Evolutionary conservation across 2,113 vertebrate genomes (phyloP).

Genomic region (Gallinago undulata): DNA sequence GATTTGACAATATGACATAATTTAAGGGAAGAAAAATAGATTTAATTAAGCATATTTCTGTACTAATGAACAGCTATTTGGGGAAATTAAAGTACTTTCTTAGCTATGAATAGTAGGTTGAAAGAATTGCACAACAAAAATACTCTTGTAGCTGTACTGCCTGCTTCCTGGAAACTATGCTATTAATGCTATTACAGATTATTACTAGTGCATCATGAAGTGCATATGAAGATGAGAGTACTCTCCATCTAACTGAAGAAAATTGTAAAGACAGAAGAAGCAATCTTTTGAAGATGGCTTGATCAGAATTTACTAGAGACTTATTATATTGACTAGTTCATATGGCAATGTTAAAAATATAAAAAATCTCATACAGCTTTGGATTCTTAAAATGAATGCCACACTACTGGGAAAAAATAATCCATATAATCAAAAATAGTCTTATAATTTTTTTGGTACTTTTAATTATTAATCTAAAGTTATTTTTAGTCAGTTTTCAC

Average conservation of each 20-base stretch:
- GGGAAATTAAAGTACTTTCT: slow-evolving; percentile 25
- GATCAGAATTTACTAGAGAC: not conserved
- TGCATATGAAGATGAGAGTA: not conserved
- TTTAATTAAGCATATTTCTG: slow-evolving; percentile 22
- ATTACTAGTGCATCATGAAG: slow-evolving; percentile 5
- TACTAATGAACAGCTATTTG: slow-evolving; percentile 7
- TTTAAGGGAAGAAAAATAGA: slow-evolving; percentile 12
- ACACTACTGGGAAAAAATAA: not conserved
- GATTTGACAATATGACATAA: not conserved
- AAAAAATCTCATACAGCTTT: not conserved
- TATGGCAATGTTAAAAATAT: not conserved
- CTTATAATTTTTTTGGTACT: rapidly evolving
- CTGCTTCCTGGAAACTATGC: slow-evolving; percentile 4
- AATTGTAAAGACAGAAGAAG: not conserved
- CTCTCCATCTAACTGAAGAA: not conserved
- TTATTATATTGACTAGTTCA: not conserved
- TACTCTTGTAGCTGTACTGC: not conserved
- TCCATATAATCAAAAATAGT: not conserved
- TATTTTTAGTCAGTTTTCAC: not conserved
- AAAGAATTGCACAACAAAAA: slow-evolving; percentile 3
- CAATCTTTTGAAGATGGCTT: not conserved
- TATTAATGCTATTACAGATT: slow-evolving; percentile 20
- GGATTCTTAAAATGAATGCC: not conserved
- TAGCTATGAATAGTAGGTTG: not conserved
- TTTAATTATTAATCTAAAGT: not conserved